Evolutionary conservation across 2,888 invertebrate genomes (phyloP).

Genomic region (Abscondita cerata): DNA sequence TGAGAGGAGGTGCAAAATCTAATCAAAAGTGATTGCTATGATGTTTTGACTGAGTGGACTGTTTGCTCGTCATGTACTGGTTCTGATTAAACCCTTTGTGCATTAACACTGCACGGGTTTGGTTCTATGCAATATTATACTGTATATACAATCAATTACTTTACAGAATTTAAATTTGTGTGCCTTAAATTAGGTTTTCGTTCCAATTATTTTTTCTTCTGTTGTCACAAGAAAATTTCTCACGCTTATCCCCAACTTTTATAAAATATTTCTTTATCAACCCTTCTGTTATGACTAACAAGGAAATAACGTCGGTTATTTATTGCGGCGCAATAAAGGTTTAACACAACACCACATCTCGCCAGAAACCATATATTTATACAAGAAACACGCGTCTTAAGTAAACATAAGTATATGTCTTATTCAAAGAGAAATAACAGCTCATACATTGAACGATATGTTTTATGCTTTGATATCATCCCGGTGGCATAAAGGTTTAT

Average conservation of each 20-base stretch:
- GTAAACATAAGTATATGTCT: slow-evolving; percentile 45
- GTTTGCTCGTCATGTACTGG: slow-evolving; percentile 51
- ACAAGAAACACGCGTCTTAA: slow-evolving; percentile 50
- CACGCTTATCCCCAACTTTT: background rate
- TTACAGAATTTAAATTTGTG: slow-evolving; percentile 17
- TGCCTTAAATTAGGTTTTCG: background rate
- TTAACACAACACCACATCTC: slow-evolving; percentile 52
- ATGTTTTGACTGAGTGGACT: slow-evolving; percentile 58
- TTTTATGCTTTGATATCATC: slow-evolving; percentile 17
- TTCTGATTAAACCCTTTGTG: slow-evolving; percentile 52
- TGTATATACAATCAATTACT: slow-evolving; percentile 31
- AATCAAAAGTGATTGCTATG: slow-evolving; percentile 60
- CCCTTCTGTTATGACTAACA: slow-evolving; percentile 44
- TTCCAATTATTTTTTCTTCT: background rate
- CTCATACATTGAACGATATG: slow-evolving; percentile 21
- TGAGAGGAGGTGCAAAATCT: slow-evolving; percentile 54
- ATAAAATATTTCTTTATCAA: slow-evolving; percentile 16
- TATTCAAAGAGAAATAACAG: slow-evolving; percentile 32
- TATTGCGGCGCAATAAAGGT: slow-evolving; percentile 52
- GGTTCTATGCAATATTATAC: slow-evolving; percentile 27
- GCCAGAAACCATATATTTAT: slow-evolving; percentile 53
- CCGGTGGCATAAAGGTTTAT: slow-evolving; percentile 1
- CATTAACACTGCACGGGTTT: slow-evolving; percentile 39
- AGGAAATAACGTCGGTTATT: slow-evolving; percentile 45
- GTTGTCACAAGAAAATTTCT: slow-evolving; percentile 4